Conservation (phyloP, 2,113 vertebrate species). For the Psittacula cyanocephala region DNA sequence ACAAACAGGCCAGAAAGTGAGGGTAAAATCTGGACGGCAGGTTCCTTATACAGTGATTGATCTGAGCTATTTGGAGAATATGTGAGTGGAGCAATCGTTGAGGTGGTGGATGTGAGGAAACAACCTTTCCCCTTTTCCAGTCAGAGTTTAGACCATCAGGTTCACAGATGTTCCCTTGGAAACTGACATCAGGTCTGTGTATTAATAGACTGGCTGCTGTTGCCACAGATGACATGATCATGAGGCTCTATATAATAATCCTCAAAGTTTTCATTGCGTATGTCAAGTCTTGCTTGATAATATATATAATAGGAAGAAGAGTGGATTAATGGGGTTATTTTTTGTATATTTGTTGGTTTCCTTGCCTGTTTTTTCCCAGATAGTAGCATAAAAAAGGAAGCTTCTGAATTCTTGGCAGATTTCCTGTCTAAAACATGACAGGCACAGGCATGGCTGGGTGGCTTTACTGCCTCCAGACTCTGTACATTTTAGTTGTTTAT, state of each 20-base stretch:
- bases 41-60: rapidly evolving
- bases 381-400: neutral
- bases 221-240: rapidly evolving
- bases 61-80: neutral
- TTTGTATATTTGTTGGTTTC: neutral
- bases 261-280: rapidly evolving
- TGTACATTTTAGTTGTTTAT: neutral
- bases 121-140: neutral
- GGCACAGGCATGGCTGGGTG: neutral
- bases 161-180: neutral
- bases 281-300: neutral
- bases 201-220: neutral
- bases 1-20: neutral
- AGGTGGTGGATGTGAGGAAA: neutral
- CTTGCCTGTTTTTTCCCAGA: neutral
- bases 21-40: neutral
- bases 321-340: neutral
- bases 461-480: neutral
- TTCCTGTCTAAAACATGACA: neutral
- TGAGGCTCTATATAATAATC: neutral
- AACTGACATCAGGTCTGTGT: neutral
- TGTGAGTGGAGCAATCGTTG: neutral
- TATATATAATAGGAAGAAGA: neutral
- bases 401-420: neutral
- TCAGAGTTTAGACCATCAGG: neutral